Evolutionary conservation across 2,113 vertebrate genomes (phyloP).

Genomic region (Monopterus albus): DNA sequence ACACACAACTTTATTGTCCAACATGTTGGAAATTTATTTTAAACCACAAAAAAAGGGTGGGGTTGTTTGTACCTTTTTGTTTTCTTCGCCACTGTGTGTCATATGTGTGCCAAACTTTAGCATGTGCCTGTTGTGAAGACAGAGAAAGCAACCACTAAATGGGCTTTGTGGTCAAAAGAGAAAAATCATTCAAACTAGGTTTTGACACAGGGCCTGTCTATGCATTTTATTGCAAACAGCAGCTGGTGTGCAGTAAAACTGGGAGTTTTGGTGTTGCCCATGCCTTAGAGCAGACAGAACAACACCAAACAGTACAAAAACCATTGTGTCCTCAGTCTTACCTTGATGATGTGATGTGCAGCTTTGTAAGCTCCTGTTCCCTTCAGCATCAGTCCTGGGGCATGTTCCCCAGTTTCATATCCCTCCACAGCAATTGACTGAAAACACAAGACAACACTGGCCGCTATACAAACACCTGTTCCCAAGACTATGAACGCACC

Average conservation of each 20-base stretch:
- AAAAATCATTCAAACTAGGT: no score
- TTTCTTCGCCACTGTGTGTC: constrained; percentile 84
- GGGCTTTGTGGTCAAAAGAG: no score
- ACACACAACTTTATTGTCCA: background rate
- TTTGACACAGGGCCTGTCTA: no score
- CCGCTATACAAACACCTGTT: background rate
- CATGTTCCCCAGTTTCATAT: constrained; percentile 89
- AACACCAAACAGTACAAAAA: background rate
- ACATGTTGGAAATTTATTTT: background rate
- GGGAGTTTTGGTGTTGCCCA: background rate
- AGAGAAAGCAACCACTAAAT: no score
- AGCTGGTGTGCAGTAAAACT: background rate
- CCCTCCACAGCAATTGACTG: constrained; percentile 89
- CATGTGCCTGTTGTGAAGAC: constrained; percentile 83
- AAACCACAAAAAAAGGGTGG: background rate
- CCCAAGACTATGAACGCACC: background rate
- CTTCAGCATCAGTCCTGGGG: constrained; percentile 86
- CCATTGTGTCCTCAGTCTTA: constrained; percentile 49
- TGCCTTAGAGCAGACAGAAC: background rate
- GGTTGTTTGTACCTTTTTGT: constrained; percentile 86
- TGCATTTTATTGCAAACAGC: no score
- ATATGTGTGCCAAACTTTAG: constrained; percentile 90
- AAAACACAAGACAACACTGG: constrained; percentile 18
- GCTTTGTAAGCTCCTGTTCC: constrained; percentile 86
- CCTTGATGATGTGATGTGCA: constrained; percentile 91